Conservation (phyloP, 2,113 vertebrate species). For the Callithrix jacchus region DNA sequence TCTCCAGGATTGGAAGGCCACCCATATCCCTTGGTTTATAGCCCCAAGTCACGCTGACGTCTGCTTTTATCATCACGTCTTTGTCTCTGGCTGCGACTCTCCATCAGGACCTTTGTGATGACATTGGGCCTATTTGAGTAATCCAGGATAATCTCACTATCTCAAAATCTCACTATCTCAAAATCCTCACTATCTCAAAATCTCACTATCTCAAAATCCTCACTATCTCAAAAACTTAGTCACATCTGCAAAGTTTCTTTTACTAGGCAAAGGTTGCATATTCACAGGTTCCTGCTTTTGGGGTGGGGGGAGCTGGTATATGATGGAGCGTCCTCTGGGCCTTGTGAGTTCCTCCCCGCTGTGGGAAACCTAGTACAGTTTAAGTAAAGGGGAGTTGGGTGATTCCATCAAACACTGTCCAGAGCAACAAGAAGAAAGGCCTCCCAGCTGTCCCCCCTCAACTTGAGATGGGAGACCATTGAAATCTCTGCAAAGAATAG, state of each 20-base stretch:
- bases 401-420: not conserved
- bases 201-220: too few species aligned
- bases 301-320: not conserved
- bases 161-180: not conserved
- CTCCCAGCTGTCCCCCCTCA: not conserved
- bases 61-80: rapidly evolving
- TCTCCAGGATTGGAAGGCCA: not conserved
- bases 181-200: too few species aligned
- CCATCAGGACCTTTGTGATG: too few species aligned
- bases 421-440: not conserved
- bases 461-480: not conserved
- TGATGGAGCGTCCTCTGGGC: too few species aligned
- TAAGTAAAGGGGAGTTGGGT: not conserved
- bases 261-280: not conserved
- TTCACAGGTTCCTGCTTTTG: not conserved
- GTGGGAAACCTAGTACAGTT: not conserved
- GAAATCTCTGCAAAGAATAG: not conserved
- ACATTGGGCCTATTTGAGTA: not conserved
- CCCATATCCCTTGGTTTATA: not conserved
- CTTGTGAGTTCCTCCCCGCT: not conserved
- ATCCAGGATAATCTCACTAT: not conserved
- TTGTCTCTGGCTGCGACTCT: not conserved
- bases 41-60: too few species aligned
- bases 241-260: not conserved
- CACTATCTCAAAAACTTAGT: too few species aligned